phyloP scores from a whole-genome alignment of 2,888 invertebrate genomes.

The Oscheius sp. region DNA sequence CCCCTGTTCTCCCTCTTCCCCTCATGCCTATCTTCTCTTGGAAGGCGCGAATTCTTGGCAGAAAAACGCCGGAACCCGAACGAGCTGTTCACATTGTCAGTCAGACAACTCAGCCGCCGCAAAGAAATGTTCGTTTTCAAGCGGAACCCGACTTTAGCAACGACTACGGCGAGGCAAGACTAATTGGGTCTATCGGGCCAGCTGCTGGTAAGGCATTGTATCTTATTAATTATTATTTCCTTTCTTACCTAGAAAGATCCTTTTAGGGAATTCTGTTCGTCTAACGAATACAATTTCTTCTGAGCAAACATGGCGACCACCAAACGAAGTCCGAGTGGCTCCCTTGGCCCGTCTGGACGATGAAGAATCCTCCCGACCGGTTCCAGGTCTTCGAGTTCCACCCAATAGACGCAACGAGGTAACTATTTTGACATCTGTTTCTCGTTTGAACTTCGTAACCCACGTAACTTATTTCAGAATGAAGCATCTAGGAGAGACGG shows the following conservation, averaged over 20 bases:
- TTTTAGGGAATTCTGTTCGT: constrained; percentile 20
- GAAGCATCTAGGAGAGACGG: background rate
- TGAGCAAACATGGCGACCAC: constrained; percentile 21
- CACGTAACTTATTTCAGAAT: constrained; percentile 11
- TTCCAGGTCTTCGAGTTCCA: constrained; percentile 5
- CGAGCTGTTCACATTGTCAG: constrained; percentile 44
- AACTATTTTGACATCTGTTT: background rate
- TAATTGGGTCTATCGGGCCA: constrained; percentile 30
- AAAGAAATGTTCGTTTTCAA: constrained; percentile 26
- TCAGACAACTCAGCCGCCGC: constrained; percentile 12
- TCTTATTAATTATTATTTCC: too few relatives aligned
- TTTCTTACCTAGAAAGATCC: too few relatives aligned
- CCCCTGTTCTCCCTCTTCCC: constrained; percentile 5
- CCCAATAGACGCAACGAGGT: constrained; percentile 6
- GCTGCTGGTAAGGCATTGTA: constrained; percentile 17
- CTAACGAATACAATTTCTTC: background rate
- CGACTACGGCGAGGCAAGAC: constrained; percentile 32
- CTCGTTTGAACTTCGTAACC: too few relatives aligned
- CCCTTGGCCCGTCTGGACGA: constrained; percentile 17
- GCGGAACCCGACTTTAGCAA: constrained; percentile 28
- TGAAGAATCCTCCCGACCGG: constrained; percentile 7
- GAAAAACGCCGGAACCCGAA: constrained; percentile 56
- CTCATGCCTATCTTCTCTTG: constrained; percentile 32
- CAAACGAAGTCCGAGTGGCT: constrained; percentile 23
- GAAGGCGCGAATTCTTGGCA: constrained; percentile 47